phyloP scores from a whole-genome alignment of 53 echinoderm and acorn worm genomes.

The Luidia sarsii region DNA sequence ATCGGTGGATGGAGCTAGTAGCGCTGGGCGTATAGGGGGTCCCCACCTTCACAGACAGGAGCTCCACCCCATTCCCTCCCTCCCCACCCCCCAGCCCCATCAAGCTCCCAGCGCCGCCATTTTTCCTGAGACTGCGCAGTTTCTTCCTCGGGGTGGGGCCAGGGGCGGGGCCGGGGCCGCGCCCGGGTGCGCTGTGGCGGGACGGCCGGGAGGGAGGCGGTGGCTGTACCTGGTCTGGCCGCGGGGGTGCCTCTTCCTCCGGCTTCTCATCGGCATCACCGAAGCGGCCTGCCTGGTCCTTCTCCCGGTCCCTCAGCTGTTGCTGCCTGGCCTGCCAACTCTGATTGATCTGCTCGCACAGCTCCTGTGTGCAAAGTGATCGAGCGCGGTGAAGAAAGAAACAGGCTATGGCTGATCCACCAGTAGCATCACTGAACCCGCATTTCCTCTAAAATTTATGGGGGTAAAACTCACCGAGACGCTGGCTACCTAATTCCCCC shows the following conservation, averaged over 20 bases:
- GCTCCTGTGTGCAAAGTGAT: slow-evolving; percentile 48
- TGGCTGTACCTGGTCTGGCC: slow-evolving; percentile 40
- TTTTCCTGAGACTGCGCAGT: slow-evolving; percentile 49
- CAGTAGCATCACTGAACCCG: neutral
- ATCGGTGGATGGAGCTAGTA: no score
- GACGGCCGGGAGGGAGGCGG: slow-evolving; percentile 18
- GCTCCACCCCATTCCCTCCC: slow-evolving; percentile 58
- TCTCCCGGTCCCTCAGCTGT: slow-evolving; percentile 65
- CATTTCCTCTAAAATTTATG: no score
- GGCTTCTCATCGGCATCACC: no score
- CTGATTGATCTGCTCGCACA: slow-evolving; percentile 84
- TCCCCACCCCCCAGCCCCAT: slow-evolving; percentile 45
- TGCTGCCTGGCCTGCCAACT: slow-evolving; percentile 74
- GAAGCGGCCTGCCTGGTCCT: no score
- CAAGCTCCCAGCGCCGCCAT: slow-evolving; percentile 45
- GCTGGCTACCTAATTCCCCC: neutral
- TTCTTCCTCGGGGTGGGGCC: slow-evolving; percentile 53
- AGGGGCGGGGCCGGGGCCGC: no score
- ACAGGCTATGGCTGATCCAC: neutral
- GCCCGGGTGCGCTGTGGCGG: no score
- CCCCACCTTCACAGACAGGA: slow-evolving; percentile 47
- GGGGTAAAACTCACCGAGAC: no score
- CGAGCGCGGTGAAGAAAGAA: neutral
- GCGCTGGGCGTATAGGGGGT: no score
- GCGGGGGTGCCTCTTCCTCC: slow-evolving; percentile 5